Evolutionary conservation across 2,888 invertebrate genomes (phyloP).

Genomic region (Sarcophaga variegata): DNA sequence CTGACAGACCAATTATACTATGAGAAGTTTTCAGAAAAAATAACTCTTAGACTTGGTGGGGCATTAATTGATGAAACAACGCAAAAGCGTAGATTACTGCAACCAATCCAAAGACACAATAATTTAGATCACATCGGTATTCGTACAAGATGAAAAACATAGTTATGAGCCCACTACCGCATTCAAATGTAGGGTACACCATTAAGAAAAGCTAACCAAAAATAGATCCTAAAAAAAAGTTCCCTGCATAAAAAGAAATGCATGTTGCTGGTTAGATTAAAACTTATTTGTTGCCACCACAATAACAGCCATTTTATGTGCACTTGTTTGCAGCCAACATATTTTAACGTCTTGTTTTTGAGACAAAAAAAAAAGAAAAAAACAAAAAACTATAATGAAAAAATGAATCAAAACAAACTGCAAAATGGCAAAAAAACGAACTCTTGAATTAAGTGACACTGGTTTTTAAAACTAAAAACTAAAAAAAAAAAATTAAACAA

Average conservation of each 20-base stretch:
- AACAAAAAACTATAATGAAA: constrained; percentile 5
- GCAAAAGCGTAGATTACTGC: too few relatives aligned
- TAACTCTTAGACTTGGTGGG: too few relatives aligned
- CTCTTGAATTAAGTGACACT: constrained; percentile 59
- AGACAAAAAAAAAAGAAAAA: neutral
- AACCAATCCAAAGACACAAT: too few relatives aligned
- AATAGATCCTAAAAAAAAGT: too few relatives aligned
- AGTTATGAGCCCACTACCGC: too few relatives aligned
- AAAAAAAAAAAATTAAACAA: neutral
- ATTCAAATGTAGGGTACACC: too few relatives aligned
- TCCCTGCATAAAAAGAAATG: constrained; percentile 14
- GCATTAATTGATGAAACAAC: too few relatives aligned
- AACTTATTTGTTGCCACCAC: constrained; percentile 63
- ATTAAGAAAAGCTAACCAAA: too few relatives aligned
- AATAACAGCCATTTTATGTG: constrained; percentile 55
- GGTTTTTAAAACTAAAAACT: neutral
- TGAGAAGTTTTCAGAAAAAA: too few relatives aligned
- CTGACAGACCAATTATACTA: too few relatives aligned
- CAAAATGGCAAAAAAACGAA: neutral
- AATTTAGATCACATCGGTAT: too few relatives aligned
- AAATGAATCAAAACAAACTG: neutral
- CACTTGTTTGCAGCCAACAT: constrained; percentile 8
- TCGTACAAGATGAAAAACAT: too few relatives aligned
- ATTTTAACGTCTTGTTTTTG: constrained; percentile 21
- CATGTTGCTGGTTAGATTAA: constrained; percentile 65